Conservation (phyloP, 64 coral and sea anemone genomes). For the Dendrophyllia cribrosa region DNA sequence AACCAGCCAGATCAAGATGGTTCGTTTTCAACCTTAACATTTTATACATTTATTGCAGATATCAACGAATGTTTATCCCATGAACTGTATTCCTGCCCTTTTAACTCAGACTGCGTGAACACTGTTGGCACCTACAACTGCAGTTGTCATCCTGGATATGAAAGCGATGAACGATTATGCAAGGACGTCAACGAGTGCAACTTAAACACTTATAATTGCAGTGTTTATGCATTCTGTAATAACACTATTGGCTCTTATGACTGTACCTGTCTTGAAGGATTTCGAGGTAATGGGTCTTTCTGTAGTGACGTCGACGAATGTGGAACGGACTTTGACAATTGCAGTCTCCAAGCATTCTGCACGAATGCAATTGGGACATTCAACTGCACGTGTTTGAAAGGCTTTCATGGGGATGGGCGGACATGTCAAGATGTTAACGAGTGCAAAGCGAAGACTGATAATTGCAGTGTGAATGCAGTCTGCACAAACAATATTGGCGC, state of each 20-base stretch:
- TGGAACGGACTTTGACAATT: not conserved
- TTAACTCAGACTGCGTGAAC: constrained; percentile 2
- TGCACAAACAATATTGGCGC: constrained; percentile 11
- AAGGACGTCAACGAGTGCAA: not conserved
- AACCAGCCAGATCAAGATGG: no score
- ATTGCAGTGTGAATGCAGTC: constrained; percentile 3
- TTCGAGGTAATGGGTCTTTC: not conserved
- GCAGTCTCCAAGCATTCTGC: not conserved
- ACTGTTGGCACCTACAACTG: not conserved
- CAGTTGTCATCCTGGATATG: not conserved
- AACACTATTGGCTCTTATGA: not conserved
- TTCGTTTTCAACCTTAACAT: no score
- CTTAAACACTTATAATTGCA: not conserved
- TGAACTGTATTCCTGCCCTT: not conserved
- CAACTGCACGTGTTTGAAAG: not conserved
- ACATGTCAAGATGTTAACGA: constrained; percentile 6
- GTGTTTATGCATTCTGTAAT: not conserved
- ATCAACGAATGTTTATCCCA: not conserved
- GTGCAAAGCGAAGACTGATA: not conserved
- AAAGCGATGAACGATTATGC: not conserved
- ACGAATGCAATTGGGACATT: not conserved
- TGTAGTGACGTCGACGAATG: not conserved
- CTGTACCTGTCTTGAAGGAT: not conserved
- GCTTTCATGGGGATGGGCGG: constrained; percentile 28
- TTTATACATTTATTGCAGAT: not conserved